These are phyloP conservation scores for Pseudotriccus pelzelni DNA, from an alignment of 2,797 vertebrate species.

Conservation along the genomic window DNA sequence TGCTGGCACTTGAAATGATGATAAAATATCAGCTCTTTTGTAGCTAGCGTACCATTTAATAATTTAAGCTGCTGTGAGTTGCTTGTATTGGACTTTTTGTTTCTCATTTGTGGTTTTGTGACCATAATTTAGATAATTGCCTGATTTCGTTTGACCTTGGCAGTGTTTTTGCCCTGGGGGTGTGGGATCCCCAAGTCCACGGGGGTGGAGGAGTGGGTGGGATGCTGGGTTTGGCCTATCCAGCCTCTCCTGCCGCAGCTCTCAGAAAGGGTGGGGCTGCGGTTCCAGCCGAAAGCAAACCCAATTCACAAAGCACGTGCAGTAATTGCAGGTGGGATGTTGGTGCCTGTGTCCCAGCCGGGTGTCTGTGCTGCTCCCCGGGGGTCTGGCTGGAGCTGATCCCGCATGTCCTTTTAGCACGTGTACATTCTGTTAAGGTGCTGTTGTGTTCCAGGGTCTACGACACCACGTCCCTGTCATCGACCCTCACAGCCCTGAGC, in stretches of 20 bases:
- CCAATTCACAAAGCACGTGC: neutral
- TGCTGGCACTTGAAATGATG: neutral
- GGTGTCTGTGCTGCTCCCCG: neutral
- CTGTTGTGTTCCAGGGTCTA: slow-evolving; percentile 79
- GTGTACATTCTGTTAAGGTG: accelerated
- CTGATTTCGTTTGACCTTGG: too few relatives aligned
- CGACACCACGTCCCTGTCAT: slow-evolving; percentile 77
- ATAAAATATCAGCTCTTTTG: neutral
- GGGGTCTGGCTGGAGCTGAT: neutral
- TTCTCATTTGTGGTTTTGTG: neutral
- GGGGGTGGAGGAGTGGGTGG: neutral
- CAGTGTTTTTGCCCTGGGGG: neutral
- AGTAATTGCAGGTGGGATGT: neutral
- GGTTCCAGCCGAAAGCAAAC: neutral
- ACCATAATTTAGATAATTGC: neutral
- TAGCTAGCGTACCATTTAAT: neutral
- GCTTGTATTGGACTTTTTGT: neutral
- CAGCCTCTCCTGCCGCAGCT: neutral
- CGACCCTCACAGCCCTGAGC: slow-evolving; percentile 56
- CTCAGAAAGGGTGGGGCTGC: neutral
- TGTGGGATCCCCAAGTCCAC: neutral
- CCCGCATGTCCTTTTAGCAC: accelerated
- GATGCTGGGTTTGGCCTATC: neutral
- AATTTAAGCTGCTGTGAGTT: neutral
- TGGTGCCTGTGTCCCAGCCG: too few relatives aligned